Percentiles rank a stretch among this genome's conserved stretches.
Evolutionary conservation across 2,888 invertebrate genomes (phyloP).

Genomic region (Drosophila gaucha): DNA sequence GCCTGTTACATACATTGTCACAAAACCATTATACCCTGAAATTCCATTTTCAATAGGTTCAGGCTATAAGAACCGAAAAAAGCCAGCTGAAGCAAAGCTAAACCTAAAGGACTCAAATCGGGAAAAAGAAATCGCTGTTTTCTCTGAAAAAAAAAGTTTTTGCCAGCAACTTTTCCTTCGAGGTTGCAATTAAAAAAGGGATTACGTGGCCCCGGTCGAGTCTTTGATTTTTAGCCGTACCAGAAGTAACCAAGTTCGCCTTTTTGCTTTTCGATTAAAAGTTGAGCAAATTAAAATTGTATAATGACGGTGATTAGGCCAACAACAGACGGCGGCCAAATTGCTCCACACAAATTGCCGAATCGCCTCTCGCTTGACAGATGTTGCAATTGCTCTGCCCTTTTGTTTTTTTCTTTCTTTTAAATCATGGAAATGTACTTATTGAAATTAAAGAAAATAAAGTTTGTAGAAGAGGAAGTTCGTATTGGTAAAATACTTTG

Average conservation of each 20-base stretch:
- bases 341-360: conserved; percentile 21
- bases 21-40: too few species aligned
- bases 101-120: conserved; percentile 11
- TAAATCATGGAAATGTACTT: background rate
- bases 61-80: too few species aligned
- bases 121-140: conserved; percentile 49
- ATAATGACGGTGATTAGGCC: conserved; percentile 75
- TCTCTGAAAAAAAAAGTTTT: conserved; percentile 67
- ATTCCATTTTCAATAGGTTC: too few species aligned
- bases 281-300: conserved; percentile 75
- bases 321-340: conserved; percentile 47
- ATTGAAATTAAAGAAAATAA: background rate
- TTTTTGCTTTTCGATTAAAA: conserved; percentile 69
- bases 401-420: background rate
- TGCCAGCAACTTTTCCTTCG: conserved; percentile 52
- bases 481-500: too few species aligned
- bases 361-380: background rate
- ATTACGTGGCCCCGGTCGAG: conserved; percentile 58
- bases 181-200: conserved; percentile 78
- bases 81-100: background rate
- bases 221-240: conserved; percentile 54
- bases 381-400: background rate
- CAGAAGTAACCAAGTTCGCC: conserved; percentile 3
- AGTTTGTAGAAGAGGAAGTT: background rate
- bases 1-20: too few species aligned